Evolutionary conservation across 2,113 vertebrate genomes (phyloP).

Genomic region (Hepsetus odoe): DNA sequence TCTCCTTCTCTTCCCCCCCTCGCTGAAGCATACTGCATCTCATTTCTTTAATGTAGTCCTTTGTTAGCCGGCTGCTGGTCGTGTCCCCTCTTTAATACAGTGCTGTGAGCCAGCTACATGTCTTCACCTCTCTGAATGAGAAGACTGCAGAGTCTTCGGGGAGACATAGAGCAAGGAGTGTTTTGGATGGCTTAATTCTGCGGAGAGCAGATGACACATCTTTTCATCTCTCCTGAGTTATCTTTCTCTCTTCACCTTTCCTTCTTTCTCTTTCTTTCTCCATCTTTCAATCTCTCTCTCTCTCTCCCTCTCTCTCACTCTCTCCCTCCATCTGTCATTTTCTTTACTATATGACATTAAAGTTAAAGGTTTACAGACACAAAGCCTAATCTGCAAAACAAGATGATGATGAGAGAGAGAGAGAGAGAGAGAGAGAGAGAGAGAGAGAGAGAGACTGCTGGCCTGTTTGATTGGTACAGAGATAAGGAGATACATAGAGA

Average conservation of each 20-base stretch:
- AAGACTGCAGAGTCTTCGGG: conserved; percentile 17
- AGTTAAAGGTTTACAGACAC: conserved; percentile 2
- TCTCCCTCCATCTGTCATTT: too few relatives aligned
- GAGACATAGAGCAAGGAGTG: not conserved
- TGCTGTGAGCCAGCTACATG: conserved; percentile 16
- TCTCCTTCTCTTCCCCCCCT: not conserved
- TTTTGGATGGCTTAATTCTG: conserved; percentile 27
- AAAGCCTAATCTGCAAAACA: conserved; percentile 29
- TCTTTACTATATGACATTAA: conserved; percentile 11
- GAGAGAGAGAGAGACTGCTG: too few relatives aligned
- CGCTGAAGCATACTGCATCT: conserved; percentile 13
- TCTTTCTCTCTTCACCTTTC: not conserved
- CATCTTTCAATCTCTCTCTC: not conserved
- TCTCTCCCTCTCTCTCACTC: not conserved
- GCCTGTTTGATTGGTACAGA: not conserved
- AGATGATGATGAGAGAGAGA: not conserved
- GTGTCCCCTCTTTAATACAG: conserved; percentile 8
- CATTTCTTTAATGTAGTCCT: conserved; percentile 21
- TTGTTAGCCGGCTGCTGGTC: conserved; percentile 14
- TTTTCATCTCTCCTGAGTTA: not conserved
- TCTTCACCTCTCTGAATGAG: conserved; percentile 15
- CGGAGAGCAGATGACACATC: conserved; percentile 17
- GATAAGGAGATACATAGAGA: conserved; percentile 3
- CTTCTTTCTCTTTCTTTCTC: not conserved
- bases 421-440: too few relatives aligned